Evolutionary conservation across 2,797 vertebrate genomes (phyloP), one percentile per base, ranked within the genome.

Genomic region (Parambassis ranga): DNA sequence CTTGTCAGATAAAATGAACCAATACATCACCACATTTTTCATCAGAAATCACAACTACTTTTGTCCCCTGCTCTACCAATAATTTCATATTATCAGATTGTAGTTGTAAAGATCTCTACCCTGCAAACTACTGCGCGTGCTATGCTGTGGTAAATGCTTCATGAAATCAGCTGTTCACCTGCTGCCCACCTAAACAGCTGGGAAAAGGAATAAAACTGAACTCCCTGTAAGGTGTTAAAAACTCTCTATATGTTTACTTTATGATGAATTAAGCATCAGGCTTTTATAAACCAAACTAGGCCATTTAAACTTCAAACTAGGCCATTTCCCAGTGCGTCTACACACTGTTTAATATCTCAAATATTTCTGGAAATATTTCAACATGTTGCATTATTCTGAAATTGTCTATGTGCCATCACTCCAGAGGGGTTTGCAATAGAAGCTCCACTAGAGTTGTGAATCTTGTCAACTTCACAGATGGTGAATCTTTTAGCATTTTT

Each of bases 231-330:
- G 32, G 38, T 18, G 60, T 68, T 42, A 64, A 47, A 10, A 30
- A 10, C 14, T 55, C 44, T 46, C 42, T 61, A 64, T 63, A 37
- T 71, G 31, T 51, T 67, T 42, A 27, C 51, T 33, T 50, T 49
- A 46, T 64, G 39, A 53, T 72, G 59, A 66, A 74, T 61, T 41
- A 64, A 36, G 55, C 30, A 33, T 36, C 32, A 35, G 39, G 55
- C 58, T 74, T 79, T 82, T 53, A 51, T 55, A 72, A 42, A 6
- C 33, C 36, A 59, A 79, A 80, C 44, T 66, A 62, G 75, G 70
- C 27, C 80, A 81, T 78, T 79, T 72, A 65, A 46, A 67, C 68
- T 24, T 63, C 36, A 67, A 83, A 82, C 59, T 78, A 65, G 72
- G 68, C 38, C 65, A 65, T 71, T 75, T 68, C 55, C 65, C 68